phyloP scores from a whole-genome alignment of 2,888 invertebrate genomes.

The Suillia variegata region DNA sequence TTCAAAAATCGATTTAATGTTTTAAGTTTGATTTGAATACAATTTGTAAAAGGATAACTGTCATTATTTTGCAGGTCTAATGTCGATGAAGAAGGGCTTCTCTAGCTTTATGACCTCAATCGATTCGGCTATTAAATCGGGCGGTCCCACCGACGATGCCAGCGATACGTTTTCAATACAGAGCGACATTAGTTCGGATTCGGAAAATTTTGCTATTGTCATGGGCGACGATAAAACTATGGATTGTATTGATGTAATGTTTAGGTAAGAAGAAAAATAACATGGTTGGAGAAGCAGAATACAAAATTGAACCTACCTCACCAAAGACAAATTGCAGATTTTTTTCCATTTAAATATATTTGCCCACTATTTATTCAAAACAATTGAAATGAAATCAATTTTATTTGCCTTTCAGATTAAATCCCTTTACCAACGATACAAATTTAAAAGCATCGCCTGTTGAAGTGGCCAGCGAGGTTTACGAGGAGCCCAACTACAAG shows the following conservation, averaged over 20 bases:
- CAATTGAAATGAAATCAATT: background rate
- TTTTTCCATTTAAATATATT: too few relatives aligned
- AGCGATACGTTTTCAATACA: conserved; percentile 77
- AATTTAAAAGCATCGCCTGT: conserved; percentile 63
- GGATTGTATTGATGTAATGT: conserved; percentile 74
- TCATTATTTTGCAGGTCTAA: conserved; percentile 64
- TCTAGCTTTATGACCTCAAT: conserved; percentile 82
- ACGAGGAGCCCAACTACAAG: conserved; percentile 69
- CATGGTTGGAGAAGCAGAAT: background rate
- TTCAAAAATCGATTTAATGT: too few relatives aligned
- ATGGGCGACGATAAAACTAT: conserved; percentile 70
- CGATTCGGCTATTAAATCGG: conserved; percentile 77
- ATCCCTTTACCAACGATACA: conserved; percentile 63
- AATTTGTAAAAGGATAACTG: background rate
- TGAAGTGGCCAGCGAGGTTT: conserved; percentile 84
- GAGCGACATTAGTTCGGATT: conserved; percentile 87
- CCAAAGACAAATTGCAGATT: too few relatives aligned
- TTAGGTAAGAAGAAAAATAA: conserved; percentile 61
- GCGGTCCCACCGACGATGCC: conserved; percentile 69
- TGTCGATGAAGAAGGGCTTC: conserved; percentile 83
- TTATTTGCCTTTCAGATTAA: conserved; percentile 44
- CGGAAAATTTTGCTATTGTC: conserved; percentile 81
- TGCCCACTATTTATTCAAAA: background rate
- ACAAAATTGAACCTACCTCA: too few relatives aligned
- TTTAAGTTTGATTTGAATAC: too few relatives aligned